These are phyloP conservation scores for Chanos chanos DNA, from an alignment of 2,797 vertebrate genomes.

Conservation along the genomic window DNA sequence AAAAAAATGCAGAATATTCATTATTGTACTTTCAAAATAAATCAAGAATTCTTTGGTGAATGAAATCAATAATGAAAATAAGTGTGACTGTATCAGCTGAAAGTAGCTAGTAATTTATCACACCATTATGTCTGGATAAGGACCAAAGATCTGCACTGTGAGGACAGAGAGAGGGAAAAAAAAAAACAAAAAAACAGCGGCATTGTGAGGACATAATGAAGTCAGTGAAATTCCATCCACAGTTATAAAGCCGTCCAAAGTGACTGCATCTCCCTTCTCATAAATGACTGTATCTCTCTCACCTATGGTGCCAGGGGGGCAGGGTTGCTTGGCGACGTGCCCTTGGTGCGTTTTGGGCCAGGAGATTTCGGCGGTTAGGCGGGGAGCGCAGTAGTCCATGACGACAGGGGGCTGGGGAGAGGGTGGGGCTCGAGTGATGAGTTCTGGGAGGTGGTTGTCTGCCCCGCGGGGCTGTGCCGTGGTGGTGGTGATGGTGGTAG, in stretches of 20 bases:
- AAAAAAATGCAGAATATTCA: too few relatives aligned
- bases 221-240: background rate
- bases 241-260: background rate
- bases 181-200: too few relatives aligned
- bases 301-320: conserved; percentile 70
- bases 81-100: too few relatives aligned
- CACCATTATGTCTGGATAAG: too few relatives aligned
- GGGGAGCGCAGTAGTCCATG: conserved; percentile 83
- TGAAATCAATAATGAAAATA: too few relatives aligned
- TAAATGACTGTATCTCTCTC: conserved; percentile 34
- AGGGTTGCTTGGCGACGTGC: conserved; percentile 90
- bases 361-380: conserved; percentile 84
- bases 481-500: conserved; percentile 65
- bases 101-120: too few relatives aligned
- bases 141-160: too few relatives aligned
- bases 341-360: conserved; percentile 95
- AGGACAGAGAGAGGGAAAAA: too few relatives aligned
- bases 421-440: conserved; percentile 62
- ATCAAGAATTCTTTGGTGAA: too few relatives aligned
- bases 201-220: conserved; percentile 15
- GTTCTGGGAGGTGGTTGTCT: conserved; percentile 70
- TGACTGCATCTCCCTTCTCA: conserved; percentile 25
- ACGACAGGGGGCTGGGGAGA: conserved; percentile 78
- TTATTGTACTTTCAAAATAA: too few relatives aligned
- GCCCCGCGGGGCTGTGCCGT: conserved; percentile 57